Percentiles rank a stretch among this genome's conserved stretches.
Evolutionary conservation across 2,113 vertebrate genomes (phyloP).

Genomic region (Aegotheles bennettii): DNA sequence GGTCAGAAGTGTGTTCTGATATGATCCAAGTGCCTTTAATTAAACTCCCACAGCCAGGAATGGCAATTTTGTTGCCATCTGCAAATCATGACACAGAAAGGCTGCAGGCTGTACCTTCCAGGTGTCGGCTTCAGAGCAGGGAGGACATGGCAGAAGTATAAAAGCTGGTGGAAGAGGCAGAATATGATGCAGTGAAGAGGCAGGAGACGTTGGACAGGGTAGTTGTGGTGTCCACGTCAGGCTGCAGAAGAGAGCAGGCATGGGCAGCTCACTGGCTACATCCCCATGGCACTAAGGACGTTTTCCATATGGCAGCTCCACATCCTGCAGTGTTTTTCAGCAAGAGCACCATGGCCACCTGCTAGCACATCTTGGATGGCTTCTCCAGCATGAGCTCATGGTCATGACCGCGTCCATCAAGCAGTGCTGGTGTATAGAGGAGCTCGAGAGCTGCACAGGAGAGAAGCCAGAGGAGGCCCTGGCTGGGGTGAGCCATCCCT

Average conservation of each 20-base stretch:
- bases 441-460: accelerated
- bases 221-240: neutral
- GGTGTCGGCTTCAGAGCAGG: neutral
- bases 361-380: neutral
- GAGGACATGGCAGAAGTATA: accelerated
- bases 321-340: neutral
- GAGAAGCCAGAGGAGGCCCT: accelerated
- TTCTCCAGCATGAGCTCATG: neutral
- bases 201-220: neutral
- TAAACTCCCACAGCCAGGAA: neutral
- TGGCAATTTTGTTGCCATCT: neutral
- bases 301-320: accelerated
- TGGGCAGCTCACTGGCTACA: accelerated
- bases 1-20: neutral
- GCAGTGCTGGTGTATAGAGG: neutral
- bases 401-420: neutral
- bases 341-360: neutral
- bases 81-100: neutral
- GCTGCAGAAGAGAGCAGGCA: neutral
- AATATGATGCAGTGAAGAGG: neutral
- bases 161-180: neutral
- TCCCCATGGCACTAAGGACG: accelerated
- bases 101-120: neutral
- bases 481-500: neutral
- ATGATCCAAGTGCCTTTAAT: neutral